Percentiles rank a stretch among this genome's conserved stretches.
Evolutionary conservation across 2,888 invertebrate species (phyloP).

Genomic region (Cheilosia variabilis): DNA sequence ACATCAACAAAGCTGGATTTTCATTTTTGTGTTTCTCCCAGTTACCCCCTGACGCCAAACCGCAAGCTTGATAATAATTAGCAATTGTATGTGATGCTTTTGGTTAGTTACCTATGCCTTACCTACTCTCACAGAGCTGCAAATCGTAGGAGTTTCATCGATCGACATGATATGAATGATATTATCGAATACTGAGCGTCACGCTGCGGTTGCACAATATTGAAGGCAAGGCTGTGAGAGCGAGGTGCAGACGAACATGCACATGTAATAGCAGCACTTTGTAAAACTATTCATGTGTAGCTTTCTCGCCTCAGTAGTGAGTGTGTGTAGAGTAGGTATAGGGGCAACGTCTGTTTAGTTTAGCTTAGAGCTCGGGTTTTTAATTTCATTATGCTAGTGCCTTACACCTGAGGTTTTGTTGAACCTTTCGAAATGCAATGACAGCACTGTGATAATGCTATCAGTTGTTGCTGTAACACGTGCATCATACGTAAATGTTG

Average conservation of each 20-base stretch:
- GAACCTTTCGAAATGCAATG: not conserved
- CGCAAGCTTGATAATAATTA: slow-evolving; percentile 34
- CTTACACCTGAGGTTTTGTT: not conserved
- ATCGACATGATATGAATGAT: not conserved
- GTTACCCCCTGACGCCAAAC: slow-evolving; percentile 62
- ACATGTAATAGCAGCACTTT: slow-evolving; percentile 19
- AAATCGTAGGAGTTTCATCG: not conserved
- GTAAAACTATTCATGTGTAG: slow-evolving; percentile 20
- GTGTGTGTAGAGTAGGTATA: not conserved
- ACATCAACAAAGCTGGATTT: not conserved
- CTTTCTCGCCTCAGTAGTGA: not conserved
- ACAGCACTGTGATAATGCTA: not conserved
- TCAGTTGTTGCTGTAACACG: not conserved
- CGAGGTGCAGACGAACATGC: slow-evolving; percentile 48
- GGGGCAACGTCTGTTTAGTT: too few species aligned
- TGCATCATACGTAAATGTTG: not conserved
- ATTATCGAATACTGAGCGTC: not conserved
- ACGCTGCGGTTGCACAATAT: slow-evolving; percentile 21
- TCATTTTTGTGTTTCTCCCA: slow-evolving; percentile 35
- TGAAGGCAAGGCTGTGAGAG: not conserved
- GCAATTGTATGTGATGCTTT: not conserved
- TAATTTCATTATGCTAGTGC: not conserved
- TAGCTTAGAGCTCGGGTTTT: not conserved
- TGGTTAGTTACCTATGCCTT: not conserved
- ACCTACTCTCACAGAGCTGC: not conserved